Base-by-base conservation (phyloP, 2,113 vertebrate genomes). In the Plectropomus leopardus region DNA sequence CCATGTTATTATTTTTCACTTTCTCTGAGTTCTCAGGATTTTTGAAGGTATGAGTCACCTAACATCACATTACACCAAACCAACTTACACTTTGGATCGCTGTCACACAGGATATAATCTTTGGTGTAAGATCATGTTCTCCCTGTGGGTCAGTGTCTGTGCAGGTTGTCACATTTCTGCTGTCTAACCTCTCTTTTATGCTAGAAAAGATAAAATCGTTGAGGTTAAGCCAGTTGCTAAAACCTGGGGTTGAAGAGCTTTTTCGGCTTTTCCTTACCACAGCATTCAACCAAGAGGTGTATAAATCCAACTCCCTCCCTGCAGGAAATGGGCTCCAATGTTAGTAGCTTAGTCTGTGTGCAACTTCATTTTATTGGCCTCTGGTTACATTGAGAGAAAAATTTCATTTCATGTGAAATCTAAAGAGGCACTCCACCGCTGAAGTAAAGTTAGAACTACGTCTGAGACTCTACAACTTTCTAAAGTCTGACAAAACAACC, bases 1-100 rank as follows among this genome's bases (percentile, higher is more conserved):
- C 45, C 11, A 28, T 85, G 58, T 59, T 68, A 75, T 83, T 83
- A 68, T 68, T 72, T 54, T 57, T 79, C 24, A 60, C 71, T 81
- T 42, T 57, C 60, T 57, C 57, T 58, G 68, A 60, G 76, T 88
- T 82, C 71, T 66, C 53, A 26, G 53, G 28, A 74, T 76, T 44
- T 75, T 69, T 82, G 69, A 71, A 53, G 47, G n/a, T 44, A 28
- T 17, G 64, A 66, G 36, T 73, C 51, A 72, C 30, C 3, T 42
- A 17, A n/a, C 15, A 7, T 54, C 32, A 30, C 57, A 17, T 23
- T 9, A 14, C 24, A 1, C 23, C 2, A 1, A 71, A 10, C 19
- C 4, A n/a, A n/a, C 17, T 15, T 23, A 34, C 6, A 53, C 6
- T 19, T 13, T 40, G 23, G 42, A 17, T 10, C n/a, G n/a, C 47